phyloP scores from a whole-genome alignment of 2,888 invertebrate species.

The Rhogogaster chlorosoma region DNA sequence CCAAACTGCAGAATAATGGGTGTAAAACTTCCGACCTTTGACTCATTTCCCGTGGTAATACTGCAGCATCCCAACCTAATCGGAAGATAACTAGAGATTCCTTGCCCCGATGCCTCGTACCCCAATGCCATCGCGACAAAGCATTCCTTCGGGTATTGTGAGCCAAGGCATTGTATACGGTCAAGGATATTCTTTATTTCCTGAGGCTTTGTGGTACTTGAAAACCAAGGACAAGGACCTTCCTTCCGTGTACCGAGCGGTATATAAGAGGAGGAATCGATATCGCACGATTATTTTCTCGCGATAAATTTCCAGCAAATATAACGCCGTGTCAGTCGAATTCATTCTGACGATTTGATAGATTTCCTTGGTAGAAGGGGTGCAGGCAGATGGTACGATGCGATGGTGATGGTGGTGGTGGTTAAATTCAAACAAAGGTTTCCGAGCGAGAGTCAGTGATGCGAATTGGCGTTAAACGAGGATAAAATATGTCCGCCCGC shows the following conservation, averaged over 20 bases:
- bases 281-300: not conserved
- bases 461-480: slow-evolving; percentile 43
- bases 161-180: not conserved
- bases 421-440: slow-evolving; percentile 15
- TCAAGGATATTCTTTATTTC: slow-evolving; percentile 26
- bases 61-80: not conserved
- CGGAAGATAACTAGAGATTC: slow-evolving; percentile 26
- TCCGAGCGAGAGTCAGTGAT: slow-evolving; percentile 3
- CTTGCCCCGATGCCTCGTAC: not conserved
- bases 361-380: not conserved
- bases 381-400: not conserved
- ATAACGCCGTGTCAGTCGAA: not conserved
- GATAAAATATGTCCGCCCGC: slow-evolving; percentile 43
- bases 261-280: not conserved
- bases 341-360: not conserved
- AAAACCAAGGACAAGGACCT: slow-evolving; percentile 5
- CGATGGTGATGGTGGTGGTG: not conserved
- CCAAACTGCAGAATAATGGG: not conserved
- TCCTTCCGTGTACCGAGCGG: not conserved
- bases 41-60: not conserved
- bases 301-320: not conserved
- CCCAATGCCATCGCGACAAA: slow-evolving; percentile 7
- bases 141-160: slow-evolving; percentile 21
- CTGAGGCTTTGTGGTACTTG: slow-evolving; percentile 7
- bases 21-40: not conserved